These are phyloP conservation scores for Psilopsiagon aurifrons DNA, from an alignment of 2,113 vertebrate genomes.

Conservation along the genomic window DNA sequence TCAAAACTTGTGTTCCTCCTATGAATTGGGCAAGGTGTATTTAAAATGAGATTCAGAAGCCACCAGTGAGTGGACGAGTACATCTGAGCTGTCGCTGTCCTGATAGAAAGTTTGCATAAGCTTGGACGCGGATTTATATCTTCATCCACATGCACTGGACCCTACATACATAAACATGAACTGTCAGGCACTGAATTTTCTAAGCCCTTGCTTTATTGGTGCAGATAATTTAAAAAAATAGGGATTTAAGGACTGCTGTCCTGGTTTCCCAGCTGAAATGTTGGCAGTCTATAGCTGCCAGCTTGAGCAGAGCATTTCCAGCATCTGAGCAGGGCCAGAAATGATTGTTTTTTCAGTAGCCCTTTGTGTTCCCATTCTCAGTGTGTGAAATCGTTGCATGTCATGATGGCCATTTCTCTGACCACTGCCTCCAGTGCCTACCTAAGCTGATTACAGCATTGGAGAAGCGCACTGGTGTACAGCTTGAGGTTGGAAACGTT, in stretches of 20 bases:
- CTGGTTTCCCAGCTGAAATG: not conserved
- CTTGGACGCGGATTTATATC: not conserved
- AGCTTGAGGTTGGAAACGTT: not conserved
- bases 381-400: accelerated
- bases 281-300: not conserved
- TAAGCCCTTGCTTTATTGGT: not conserved
- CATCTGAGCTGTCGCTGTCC: conserved; percentile 18
- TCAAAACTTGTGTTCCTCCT: not conserved
- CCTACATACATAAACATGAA: not conserved
- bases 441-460: not conserved
- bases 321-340: not conserved
- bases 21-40: not conserved
- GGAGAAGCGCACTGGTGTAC: not conserved
- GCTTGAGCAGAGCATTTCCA: not conserved
- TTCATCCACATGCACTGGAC: not conserved
- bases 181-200: not conserved
- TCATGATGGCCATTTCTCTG: not conserved
- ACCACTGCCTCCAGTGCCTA: accelerated
- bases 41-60: conserved; percentile 23
- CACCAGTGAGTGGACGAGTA: not conserved
- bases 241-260: not conserved
- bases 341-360: not conserved
- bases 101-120: not conserved
- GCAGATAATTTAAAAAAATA: not conserved
- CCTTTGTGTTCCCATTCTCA: not conserved